phyloP scores from a whole-genome alignment of 2,888 invertebrate species.

The Blastobasis adustella region DNA sequence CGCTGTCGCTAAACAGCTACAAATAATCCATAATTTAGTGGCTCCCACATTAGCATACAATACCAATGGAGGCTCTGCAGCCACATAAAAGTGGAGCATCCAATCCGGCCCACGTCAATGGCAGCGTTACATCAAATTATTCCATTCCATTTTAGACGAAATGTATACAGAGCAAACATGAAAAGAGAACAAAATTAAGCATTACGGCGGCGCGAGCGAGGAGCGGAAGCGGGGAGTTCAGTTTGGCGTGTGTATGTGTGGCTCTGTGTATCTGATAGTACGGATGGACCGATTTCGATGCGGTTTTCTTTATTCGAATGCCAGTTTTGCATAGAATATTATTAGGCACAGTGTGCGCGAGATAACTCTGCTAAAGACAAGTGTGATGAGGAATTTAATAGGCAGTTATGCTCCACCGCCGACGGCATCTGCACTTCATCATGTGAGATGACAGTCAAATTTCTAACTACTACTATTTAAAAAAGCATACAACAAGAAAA shows the following conservation, averaged over 20 bases:
- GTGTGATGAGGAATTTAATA: too few relatives aligned
- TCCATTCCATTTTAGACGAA: slow-evolving; percentile 67
- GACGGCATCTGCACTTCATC: too few relatives aligned
- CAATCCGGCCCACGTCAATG: slow-evolving; percentile 48
- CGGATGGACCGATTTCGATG: too few relatives aligned
- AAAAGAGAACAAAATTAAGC: slow-evolving; percentile 71
- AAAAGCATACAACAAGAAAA: too few relatives aligned
- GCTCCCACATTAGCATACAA: slow-evolving; percentile 35
- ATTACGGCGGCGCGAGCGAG: slow-evolving; percentile 35
- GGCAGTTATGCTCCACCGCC: too few relatives aligned
- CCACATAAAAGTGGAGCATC: slow-evolving; percentile 32
- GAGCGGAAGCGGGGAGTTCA: background rate
- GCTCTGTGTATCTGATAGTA: too few relatives aligned
- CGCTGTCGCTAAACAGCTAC: slow-evolving; percentile 26
- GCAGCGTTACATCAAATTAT: slow-evolving; percentile 59
- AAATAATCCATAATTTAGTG: slow-evolving; percentile 41
- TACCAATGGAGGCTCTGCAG: slow-evolving; percentile 24
- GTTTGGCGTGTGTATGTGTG: background rate
- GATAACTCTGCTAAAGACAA: too few relatives aligned
- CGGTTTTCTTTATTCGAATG: too few relatives aligned
- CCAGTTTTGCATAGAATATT: too few relatives aligned
- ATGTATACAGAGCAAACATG: slow-evolving; percentile 71
- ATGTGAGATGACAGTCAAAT: too few relatives aligned
- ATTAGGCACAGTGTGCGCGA: too few relatives aligned
- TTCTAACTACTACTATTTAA: too few relatives aligned